Percentiles rank a stretch among this genome's conserved stretches.
These are phyloP conservation scores for Lottia scabra DNA, from an alignment of 2,888 invertebrate species.

Conservation along the genomic window DNA sequence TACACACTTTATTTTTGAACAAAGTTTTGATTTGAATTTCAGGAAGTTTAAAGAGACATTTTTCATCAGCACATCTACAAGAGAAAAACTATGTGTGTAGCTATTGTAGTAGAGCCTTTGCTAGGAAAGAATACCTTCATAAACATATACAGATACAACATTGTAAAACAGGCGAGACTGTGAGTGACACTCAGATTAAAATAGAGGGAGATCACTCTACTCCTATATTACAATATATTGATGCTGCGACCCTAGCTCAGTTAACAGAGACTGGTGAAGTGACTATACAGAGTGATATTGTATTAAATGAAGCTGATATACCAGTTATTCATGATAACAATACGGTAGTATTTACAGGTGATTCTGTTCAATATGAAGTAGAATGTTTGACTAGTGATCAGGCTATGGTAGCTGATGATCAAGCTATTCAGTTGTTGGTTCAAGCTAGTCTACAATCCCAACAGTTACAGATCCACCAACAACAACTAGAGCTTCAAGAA, in stretches of 20 bases:
- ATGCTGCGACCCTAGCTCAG: constrained; percentile 13
- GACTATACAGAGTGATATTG: not conserved
- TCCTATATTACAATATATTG: not conserved
- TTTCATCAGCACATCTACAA: constrained; percentile 48
- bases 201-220: not conserved
- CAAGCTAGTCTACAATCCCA: constrained; percentile 34
- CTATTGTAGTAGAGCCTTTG: constrained; percentile 48
- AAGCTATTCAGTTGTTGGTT: constrained; percentile 38
- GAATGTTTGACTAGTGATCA: constrained; percentile 43
- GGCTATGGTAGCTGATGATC: constrained; percentile 35
- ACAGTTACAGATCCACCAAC: not conserved
- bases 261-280: not conserved
- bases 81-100: constrained; percentile 49
- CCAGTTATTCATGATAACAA: not conserved
- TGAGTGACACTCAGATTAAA: not conserved
- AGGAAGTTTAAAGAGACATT: constrained; percentile 56
- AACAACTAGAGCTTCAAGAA: not conserved
- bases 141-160: constrained; percentile 47
- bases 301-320: constrained; percentile 8
- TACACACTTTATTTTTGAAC: too few relatives aligned
- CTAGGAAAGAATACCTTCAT: constrained; percentile 54
- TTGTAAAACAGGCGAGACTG: constrained; percentile 21
- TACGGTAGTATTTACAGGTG: constrained; percentile 6
- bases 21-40: constrained; percentile 14
- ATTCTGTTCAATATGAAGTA: constrained; percentile 45